Evolutionary conservation across 2,888 invertebrate species (phyloP), one percentile per base, ranked within the genome.

Genomic region (Dicyrtomina minuta): DNA sequence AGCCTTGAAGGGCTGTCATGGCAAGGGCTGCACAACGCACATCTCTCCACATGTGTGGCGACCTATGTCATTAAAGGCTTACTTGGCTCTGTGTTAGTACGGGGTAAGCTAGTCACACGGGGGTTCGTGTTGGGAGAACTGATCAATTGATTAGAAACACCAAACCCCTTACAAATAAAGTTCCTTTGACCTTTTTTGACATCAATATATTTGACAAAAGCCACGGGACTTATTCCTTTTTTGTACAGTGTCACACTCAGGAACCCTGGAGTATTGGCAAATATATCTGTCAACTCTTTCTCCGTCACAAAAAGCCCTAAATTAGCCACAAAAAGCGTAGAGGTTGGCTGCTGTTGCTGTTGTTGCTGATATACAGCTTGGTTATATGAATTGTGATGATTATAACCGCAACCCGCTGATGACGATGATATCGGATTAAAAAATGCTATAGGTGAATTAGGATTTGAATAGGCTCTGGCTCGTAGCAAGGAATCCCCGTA

Each of bases 161-260:
- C n/a, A n/a, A n/a, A n/a, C n/a, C n/a, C n/a, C n/a, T n/a, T n/a
- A n/a, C n/a, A n/a, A n/a, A n/a, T n/a, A n/a, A n/a, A n/a, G n/a
- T n/a, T n/a, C n/a, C n/a, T n/a, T n/a, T n/a, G n/a, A n/a, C n/a
- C n/a, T n/a, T n/a, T n/a, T n/a, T n/a, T n/a, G 81, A 95, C 88
- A 86, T 93, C 93, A 86, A 90, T 89, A 87, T 93, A 98, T 87
- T 97, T 96, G 85, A 96, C 93, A 88, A 98, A 97, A 82, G 96
- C 96, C 84, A 97, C 96, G 80, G 96, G 96, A 82, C 90, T 89
- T 82, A 89, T 90, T 81, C 92, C 91, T 79, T 86, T 86, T 79
- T 84, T 84, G 81, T 85, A 85, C 83, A 96, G 91, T 87, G 96
- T 93, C 85, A 97, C 92, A 84, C 96, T 92, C 86, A 92, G 90